Conservation (phyloP, 2,113 vertebrate genomes). For the Conger conger region DNA sequence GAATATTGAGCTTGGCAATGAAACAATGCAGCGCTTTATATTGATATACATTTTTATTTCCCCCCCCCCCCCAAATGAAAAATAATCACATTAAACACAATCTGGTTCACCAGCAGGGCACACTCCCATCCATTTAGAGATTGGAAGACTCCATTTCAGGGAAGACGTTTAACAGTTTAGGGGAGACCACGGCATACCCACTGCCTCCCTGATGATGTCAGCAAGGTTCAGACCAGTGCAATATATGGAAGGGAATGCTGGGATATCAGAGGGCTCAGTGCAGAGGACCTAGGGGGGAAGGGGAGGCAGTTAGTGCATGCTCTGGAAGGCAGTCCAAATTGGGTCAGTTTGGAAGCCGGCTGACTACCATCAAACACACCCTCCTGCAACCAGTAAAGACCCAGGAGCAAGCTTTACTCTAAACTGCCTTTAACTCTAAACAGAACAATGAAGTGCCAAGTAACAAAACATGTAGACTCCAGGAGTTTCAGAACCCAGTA, state of each 20-base stretch:
- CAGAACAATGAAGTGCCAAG: too few species aligned
- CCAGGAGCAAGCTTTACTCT: too few species aligned
- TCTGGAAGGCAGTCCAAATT: too few species aligned
- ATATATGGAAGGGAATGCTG: conserved; percentile 72
- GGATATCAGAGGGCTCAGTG: conserved; percentile 71
- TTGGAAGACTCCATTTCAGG: conserved; percentile 47
- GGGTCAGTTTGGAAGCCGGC: too few species aligned
- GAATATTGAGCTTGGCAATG: background rate
- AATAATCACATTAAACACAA: conserved; percentile 56
- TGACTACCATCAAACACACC: too few species aligned
- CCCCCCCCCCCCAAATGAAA: conserved; percentile 61
- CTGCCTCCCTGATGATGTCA: conserved; percentile 47
- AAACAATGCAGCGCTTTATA: background rate
- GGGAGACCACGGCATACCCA: conserved; percentile 36
- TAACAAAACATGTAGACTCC: background rate
- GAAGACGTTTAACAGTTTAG: conserved; percentile 47
- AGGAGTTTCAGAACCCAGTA: background rate
- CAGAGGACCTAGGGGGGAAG: conserved; percentile 56
- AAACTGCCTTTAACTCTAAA: too few species aligned
- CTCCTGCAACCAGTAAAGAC: too few species aligned
- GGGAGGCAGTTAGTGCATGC: too few species aligned
- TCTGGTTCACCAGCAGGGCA: conserved; percentile 54
- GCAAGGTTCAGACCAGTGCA: conserved; percentile 58
- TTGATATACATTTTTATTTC: conserved; percentile 60
- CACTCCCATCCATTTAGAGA: conserved; percentile 43